Conservation (phyloP, 30 jellyfish, hydroid and myxozoan species). For the Sanderia malayensis region DNA sequence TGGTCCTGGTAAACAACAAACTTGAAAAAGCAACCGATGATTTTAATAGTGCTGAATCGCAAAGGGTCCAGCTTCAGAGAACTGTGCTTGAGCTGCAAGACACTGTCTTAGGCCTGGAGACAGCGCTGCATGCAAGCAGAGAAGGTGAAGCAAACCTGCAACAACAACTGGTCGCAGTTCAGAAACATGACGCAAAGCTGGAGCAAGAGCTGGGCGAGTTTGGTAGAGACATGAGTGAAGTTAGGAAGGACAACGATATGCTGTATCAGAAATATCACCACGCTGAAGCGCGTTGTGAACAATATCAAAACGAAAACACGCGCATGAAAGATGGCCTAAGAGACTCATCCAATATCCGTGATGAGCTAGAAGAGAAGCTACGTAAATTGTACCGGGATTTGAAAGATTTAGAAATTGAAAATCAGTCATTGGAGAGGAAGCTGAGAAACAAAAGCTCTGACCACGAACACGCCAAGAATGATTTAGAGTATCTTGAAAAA, state of each 20-base stretch:
- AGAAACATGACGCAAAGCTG: slow-evolving; percentile 41
- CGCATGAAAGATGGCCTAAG: slow-evolving; percentile 45
- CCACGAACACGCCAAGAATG: slow-evolving; percentile 38
- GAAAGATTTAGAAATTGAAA: slow-evolving; percentile 38
- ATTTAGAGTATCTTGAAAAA: slow-evolving; percentile 35
- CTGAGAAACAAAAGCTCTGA: slow-evolving; percentile 39
- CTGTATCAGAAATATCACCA: slow-evolving; percentile 38
- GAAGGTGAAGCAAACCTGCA: slow-evolving; percentile 41
- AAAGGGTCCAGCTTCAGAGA: slow-evolving; percentile 49
- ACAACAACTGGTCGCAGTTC: slow-evolving; percentile 46
- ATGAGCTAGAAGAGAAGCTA: slow-evolving; percentile 43
- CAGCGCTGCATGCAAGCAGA: slow-evolving; percentile 51
- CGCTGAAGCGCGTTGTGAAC: slow-evolving; percentile 34
- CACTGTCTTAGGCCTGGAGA: slow-evolving; percentile 48
- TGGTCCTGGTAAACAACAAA: slow-evolving; percentile 29
- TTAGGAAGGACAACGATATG: slow-evolving; percentile 27
- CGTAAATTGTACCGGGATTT: slow-evolving; percentile 40
- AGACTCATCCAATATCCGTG: slow-evolving; percentile 12
- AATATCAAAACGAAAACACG: slow-evolving; percentile 29
- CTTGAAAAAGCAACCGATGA: slow-evolving; percentile 39
- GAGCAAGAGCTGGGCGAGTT: slow-evolving; percentile 40
- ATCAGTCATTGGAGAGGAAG: slow-evolving; percentile 21
- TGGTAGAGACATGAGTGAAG: slow-evolving; percentile 19
- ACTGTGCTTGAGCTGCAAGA: slow-evolving; percentile 64
- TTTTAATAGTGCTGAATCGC: slow-evolving; percentile 57